Conservation (phyloP, 2,113 vertebrate genomes). For the Xenus cinereus region DNA sequence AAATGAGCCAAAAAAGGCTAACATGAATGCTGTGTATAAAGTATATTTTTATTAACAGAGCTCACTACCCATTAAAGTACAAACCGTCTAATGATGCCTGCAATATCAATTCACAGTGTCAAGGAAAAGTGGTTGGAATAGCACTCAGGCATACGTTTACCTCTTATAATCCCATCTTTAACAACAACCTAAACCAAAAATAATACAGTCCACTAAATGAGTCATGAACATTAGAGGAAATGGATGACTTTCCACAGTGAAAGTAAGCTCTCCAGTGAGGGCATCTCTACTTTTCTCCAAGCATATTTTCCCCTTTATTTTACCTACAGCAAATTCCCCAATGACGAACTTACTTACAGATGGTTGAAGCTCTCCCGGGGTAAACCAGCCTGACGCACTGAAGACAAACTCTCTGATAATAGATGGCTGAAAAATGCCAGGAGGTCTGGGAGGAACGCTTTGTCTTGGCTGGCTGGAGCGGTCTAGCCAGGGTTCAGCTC, state of each 20-base stretch:
- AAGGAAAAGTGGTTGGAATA: neutral
- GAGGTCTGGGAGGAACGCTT: neutral
- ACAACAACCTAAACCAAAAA: conserved; percentile 16
- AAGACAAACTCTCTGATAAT: neutral
- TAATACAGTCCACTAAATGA: conserved; percentile 18
- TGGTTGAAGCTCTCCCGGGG: neutral
- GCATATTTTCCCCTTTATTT: neutral
- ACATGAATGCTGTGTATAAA: neutral
- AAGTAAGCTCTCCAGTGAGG: neutral
- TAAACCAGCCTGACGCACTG: neutral
- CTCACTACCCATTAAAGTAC: neutral
- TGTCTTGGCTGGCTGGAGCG: neutral
- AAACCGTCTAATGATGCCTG: neutral
- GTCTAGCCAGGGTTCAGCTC: neutral
- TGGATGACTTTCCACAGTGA: neutral
- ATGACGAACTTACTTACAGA: neutral
- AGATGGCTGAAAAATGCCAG: neutral
- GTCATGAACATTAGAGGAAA: neutral
- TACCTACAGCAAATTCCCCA: conserved; percentile 20
- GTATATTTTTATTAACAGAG: neutral
- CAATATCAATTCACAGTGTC: conserved; percentile 2
- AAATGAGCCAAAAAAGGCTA: neutral
- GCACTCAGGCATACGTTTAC: neutral
- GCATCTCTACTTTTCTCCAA: neutral
- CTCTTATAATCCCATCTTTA: conserved; percentile 18